A percentile compares a stretch with the other conserved stretches of the same genome.
These are phyloP conservation scores for Bembecia ichneumoniformis DNA, from an alignment of 2,888 invertebrate genomes.

Conservation along the genomic window DNA sequence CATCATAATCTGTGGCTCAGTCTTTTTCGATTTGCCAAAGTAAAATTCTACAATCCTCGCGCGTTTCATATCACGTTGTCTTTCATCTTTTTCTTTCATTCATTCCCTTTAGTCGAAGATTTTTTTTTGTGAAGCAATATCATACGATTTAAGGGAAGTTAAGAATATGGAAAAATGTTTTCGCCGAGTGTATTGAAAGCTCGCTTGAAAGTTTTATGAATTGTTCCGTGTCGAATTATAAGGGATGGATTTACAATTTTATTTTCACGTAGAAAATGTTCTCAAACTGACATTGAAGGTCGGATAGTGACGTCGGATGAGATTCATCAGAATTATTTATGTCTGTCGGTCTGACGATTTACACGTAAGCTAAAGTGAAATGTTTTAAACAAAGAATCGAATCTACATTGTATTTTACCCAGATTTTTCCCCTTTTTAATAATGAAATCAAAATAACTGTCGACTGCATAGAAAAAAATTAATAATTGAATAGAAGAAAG, in stretches of 20 bases:
- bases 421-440: no score
- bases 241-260: background rate
- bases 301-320: no score
- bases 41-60: slow-evolving; percentile 28
- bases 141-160: slow-evolving; percentile 18
- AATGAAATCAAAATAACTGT: no score
- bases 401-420: no score
- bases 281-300: no score
- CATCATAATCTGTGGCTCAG: slow-evolving; percentile 20
- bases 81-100: slow-evolving; percentile 40
- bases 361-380: no score
- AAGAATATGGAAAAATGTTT: background rate
- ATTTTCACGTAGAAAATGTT: background rate
- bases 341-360: no score
- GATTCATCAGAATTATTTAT: no score
- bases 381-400: no score
- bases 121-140: slow-evolving; percentile 30
- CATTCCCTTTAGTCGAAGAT: slow-evolving; percentile 20
- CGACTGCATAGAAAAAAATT: no score
- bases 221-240: background rate
- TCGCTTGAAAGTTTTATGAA: slow-evolving; percentile 1
- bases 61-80: slow-evolving; percentile 37
- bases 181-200: background rate
- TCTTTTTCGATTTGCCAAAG: slow-evolving; percentile 29
- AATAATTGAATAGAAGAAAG: no score